Evolutionary conservation across 2,797 vertebrate genomes (phyloP).

Genomic region (Anguilla obscura): DNA sequence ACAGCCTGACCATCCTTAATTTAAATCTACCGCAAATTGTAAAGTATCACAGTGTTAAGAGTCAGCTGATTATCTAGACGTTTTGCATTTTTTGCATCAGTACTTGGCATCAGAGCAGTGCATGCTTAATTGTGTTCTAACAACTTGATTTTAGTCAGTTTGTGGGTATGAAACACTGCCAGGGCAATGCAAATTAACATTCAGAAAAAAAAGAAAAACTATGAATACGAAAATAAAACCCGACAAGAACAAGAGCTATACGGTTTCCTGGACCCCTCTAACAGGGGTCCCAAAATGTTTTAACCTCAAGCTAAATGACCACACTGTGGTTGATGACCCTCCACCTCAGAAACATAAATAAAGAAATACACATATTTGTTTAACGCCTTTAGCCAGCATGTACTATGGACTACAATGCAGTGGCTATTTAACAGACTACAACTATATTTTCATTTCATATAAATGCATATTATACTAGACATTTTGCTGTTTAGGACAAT

Average conservation of each 20-base stretch:
- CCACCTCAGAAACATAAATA: background rate
- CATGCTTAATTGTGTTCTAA: background rate
- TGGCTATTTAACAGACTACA: background rate
- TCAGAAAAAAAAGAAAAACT: background rate
- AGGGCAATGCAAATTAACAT: background rate
- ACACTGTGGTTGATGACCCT: background rate
- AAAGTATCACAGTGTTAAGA: background rate
- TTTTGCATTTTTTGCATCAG: background rate
- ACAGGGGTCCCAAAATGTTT: too few relatives aligned
- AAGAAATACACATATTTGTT: background rate
- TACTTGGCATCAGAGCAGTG: background rate
- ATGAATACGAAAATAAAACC: background rate
- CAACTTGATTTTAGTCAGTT: background rate
- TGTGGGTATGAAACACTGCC: background rate
- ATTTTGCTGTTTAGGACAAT: background rate
- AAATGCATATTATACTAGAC: too few relatives aligned
- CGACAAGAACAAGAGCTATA: too few relatives aligned
- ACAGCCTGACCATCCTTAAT: background rate
- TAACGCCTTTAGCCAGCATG: background rate
- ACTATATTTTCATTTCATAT: background rate
- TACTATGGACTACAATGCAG: background rate
- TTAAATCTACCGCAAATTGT: background rate
- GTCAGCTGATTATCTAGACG: background rate
- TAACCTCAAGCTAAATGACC: background rate
- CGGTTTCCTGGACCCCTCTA: too few relatives aligned